These are phyloP conservation scores for Frankliniella fusca DNA, from an alignment of 2,888 invertebrate species.

Conservation along the genomic window DNA sequence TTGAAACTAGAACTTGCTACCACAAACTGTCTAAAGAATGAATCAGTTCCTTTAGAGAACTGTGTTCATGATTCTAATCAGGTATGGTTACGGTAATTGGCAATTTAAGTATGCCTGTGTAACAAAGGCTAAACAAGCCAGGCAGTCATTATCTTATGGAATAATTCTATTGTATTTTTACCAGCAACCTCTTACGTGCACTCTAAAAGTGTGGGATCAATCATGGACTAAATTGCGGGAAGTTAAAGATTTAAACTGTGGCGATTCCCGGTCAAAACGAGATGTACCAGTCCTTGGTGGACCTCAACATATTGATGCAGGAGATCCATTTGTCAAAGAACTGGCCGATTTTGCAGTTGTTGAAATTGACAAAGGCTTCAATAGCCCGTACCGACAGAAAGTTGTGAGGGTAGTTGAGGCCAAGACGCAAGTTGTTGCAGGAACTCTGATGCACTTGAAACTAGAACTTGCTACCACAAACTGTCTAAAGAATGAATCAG, in stretches of 20 bases:
- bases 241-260: constrained; percentile 37
- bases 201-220: constrained; percentile 36
- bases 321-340: constrained; percentile 40
- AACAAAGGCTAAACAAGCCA: no score
- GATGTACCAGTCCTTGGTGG: constrained; percentile 31
- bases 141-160: background rate
- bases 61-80: constrained; percentile 33
- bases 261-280: background rate
- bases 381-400: constrained; percentile 34
- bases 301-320: constrained; percentile 36
- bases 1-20: constrained; percentile 58
- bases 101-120: constrained; percentile 34
- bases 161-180: background rate
- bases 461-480: constrained; percentile 56
- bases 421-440: constrained; percentile 49
- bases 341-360: constrained; percentile 40
- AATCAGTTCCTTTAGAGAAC: constrained; percentile 37
- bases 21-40: constrained; percentile 51
- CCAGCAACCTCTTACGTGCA: background rate
- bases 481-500: constrained; percentile 48
- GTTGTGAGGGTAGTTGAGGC: constrained; percentile 34
- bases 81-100: constrained; percentile 34
- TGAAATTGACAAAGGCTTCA: constrained; percentile 34
- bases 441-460: constrained; percentile 55
- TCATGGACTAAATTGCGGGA: constrained; percentile 38